Conservation (phyloP, 2,888 invertebrate species). For the Julus scandinavius region DNA sequence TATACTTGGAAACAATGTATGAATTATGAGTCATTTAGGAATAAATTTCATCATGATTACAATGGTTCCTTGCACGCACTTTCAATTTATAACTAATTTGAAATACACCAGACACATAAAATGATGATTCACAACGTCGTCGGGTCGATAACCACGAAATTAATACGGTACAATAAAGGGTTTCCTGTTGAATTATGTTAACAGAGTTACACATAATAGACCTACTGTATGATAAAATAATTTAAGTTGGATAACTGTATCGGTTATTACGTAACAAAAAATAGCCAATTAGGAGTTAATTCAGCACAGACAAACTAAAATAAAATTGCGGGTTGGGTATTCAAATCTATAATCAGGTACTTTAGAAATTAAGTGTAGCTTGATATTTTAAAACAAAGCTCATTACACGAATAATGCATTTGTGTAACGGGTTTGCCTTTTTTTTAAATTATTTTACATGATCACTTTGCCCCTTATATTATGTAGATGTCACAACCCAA, state of each 20-base stretch:
- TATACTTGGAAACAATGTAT: not conserved
- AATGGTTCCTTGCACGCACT: not conserved
- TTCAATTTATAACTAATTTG: not conserved
- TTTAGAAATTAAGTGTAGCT: not conserved
- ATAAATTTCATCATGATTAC: not conserved
- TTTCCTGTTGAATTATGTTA: conserved; percentile 40
- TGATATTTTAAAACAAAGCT: not conserved
- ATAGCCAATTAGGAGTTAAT: not conserved
- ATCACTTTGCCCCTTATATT: no score
- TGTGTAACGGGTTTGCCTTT: no score
- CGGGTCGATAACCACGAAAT: conserved; percentile 8
- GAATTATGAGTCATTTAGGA: not conserved
- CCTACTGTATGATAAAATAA: not conserved
- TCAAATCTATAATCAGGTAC: not conserved
- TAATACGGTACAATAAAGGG: conserved; percentile 25
- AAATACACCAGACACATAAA: not conserved
- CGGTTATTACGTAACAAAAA: not conserved
- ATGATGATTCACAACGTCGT: not conserved
- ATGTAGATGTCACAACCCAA: not conserved
- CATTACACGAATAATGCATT: no score
- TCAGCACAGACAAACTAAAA: not conserved
- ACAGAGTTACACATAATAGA: conserved; percentile 5
- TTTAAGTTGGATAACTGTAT: conserved; percentile 1
- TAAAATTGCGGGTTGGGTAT: not conserved
- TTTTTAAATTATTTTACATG: no score